These are phyloP conservation scores for Phallusia fumigata DNA, from an alignment of 23 tunicate species.

Conservation along the genomic window DNA sequence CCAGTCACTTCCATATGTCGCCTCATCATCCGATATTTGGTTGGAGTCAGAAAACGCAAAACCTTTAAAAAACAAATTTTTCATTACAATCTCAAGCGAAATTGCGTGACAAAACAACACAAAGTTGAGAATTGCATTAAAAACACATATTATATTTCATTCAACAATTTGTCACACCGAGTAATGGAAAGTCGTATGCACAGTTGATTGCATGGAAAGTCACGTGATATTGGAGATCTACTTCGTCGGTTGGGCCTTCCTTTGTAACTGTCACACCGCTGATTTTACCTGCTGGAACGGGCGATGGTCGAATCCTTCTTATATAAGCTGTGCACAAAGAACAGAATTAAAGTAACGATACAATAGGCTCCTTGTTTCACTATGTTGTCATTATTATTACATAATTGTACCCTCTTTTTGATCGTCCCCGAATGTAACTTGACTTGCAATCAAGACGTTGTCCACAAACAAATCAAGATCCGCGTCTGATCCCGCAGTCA, in stretches of 20 bases:
- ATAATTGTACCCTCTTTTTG: neutral
- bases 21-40: neutral
- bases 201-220: constrained; percentile 56
- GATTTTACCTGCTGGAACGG: constrained; percentile 47
- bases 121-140: too few relatives aligned
- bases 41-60: neutral
- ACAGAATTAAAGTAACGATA: neutral
- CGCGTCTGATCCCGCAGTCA: constrained; percentile 34
- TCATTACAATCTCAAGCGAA: too few relatives aligned
- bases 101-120: too few relatives aligned
- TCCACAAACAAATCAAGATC: too few relatives aligned
- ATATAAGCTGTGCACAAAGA: neutral
- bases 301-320: constrained; percentile 29
- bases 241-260: neutral
- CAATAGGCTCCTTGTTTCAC: neutral
- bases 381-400: neutral
- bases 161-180: constrained; percentile 24
- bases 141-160: too few relatives aligned
- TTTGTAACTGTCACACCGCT: constrained; percentile 30
- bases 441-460: constrained; percentile 36
- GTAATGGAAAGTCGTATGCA: constrained; percentile 69
- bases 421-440: neutral
- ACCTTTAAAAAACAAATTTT: neutral
- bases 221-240: constrained; percentile 12
- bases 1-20: neutral